Evolutionary conservation across 2,113 vertebrate species (phyloP).

Genomic region (Pelobates fuscus): DNA sequence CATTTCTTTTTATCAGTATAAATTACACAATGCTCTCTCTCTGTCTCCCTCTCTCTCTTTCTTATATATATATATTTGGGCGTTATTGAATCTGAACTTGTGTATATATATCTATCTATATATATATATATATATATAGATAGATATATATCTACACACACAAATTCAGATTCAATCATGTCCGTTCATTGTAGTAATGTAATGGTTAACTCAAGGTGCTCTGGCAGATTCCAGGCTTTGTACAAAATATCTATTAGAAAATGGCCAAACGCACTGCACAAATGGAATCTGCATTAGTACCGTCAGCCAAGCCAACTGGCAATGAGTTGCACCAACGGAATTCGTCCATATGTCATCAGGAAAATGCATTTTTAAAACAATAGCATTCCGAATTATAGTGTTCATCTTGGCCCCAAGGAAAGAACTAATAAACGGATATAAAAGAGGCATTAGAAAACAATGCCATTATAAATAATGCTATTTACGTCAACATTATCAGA

Average conservation of each 20-base stretch:
- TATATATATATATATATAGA: too few species aligned
- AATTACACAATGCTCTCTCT: too few species aligned
- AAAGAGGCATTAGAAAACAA: slow-evolving; percentile 12
- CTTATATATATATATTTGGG: too few species aligned
- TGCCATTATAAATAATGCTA: slow-evolving; percentile 31
- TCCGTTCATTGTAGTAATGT: too few species aligned
- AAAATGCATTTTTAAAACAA: neutral
- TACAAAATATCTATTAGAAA: slow-evolving; percentile 39
- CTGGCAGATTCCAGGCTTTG: slow-evolving; percentile 41
- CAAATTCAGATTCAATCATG: too few species aligned
- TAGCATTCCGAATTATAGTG: slow-evolving; percentile 36
- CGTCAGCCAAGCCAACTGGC: neutral
- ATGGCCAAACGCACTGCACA: slow-evolving; percentile 22
- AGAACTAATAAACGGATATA: slow-evolving; percentile 41
- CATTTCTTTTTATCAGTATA: too few species aligned
- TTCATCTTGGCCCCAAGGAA: slow-evolving; percentile 25
- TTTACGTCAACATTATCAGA: slow-evolving; percentile 38
- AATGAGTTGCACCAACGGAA: slow-evolving; percentile 10
- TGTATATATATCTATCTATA: too few species aligned
- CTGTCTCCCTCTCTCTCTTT: too few species aligned
- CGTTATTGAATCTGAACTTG: too few species aligned
- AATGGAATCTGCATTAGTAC: slow-evolving; percentile 21
- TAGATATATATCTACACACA: too few species aligned
- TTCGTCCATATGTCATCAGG: neutral
- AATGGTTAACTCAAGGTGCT: neutral